Evolutionary conservation across 2,888 invertebrate genomes (phyloP).

Genomic region (Orgyia antiqua): DNA sequence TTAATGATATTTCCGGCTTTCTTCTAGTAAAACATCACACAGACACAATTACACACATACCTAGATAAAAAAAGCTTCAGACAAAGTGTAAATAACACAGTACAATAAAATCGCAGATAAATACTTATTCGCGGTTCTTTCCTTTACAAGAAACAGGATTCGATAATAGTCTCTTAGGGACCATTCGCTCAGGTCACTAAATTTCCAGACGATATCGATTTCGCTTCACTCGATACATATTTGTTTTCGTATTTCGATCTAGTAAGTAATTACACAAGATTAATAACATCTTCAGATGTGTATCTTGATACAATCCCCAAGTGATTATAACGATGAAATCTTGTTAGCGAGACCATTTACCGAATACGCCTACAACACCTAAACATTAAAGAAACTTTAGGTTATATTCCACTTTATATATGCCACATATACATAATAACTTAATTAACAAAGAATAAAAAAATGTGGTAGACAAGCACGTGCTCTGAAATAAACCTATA

Average conservation of each 20-base stretch:
- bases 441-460: too few species aligned
- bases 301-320: slow-evolving; percentile 30
- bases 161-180: slow-evolving; percentile 54
- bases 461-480: too few species aligned
- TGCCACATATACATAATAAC: too few species aligned
- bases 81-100: too few species aligned
- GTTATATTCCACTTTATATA: too few species aligned
- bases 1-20: too few species aligned
- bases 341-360: slow-evolving; percentile 11
- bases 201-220: slow-evolving; percentile 42
- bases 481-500: too few species aligned
- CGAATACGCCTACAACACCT: too few species aligned
- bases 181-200: slow-evolving; percentile 50
- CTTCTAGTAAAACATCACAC: too few species aligned
- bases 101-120: slow-evolving; percentile 34
- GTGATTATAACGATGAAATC: slow-evolving; percentile 26
- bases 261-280: slow-evolving; percentile 52
- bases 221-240: slow-evolving; percentile 39
- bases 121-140: slow-evolving; percentile 39
- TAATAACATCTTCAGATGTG: slow-evolving; percentile 43
- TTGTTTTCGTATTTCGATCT: slow-evolving; percentile 36
- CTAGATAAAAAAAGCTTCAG: too few species aligned
- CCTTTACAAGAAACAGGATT: slow-evolving; percentile 41
- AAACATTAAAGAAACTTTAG: too few species aligned
- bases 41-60: too few species aligned